Conservation (phyloP, 2,113 vertebrate species). For the Chroicocephalus ridibundus region DNA sequence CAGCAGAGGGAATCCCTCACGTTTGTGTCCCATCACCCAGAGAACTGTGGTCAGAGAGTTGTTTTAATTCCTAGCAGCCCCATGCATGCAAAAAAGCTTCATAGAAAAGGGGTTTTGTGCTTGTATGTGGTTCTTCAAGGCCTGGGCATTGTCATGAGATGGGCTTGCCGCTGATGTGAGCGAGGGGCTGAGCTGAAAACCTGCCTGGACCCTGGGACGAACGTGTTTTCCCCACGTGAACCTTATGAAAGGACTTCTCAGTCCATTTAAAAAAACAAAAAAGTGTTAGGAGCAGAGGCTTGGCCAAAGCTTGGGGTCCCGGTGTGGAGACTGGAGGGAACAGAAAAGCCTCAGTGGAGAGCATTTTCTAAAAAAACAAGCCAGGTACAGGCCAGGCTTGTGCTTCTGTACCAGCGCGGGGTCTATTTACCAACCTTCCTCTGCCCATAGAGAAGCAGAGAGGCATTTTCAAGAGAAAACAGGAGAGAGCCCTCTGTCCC, state of each 20-base stretch:
- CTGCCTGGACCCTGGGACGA: not conserved
- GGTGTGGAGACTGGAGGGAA: slow-evolving; percentile 21
- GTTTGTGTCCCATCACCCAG: not conserved
- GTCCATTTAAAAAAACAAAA: slow-evolving; percentile 60
- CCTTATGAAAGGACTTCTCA: slow-evolving; percentile 62
- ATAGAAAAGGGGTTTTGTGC: not conserved
- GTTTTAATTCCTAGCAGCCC: not conserved
- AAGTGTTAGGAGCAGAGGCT: slow-evolving; percentile 60
- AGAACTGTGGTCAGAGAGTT: not conserved
- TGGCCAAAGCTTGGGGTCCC: slow-evolving; percentile 49
- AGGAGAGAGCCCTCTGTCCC: not conserved
- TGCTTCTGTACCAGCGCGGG: not conserved
- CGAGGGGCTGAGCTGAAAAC: not conserved
- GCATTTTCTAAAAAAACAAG: slow-evolving; percentile 39
- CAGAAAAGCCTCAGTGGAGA: slow-evolving; percentile 65
- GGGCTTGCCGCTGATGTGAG: not conserved
- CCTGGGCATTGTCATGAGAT: not conserved
- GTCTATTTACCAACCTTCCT: not conserved
- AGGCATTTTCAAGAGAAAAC: not conserved
- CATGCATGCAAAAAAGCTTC: not conserved
- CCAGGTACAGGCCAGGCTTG: slow-evolving; percentile 42
- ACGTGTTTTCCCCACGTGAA: slow-evolving; percentile 22
- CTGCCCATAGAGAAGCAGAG: not conserved
- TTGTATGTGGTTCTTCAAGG: not conserved
- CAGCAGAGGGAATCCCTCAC: not conserved